phyloP scores from a whole-genome alignment of 2,113 vertebrate species.

The Arothron firmamentum region DNA sequence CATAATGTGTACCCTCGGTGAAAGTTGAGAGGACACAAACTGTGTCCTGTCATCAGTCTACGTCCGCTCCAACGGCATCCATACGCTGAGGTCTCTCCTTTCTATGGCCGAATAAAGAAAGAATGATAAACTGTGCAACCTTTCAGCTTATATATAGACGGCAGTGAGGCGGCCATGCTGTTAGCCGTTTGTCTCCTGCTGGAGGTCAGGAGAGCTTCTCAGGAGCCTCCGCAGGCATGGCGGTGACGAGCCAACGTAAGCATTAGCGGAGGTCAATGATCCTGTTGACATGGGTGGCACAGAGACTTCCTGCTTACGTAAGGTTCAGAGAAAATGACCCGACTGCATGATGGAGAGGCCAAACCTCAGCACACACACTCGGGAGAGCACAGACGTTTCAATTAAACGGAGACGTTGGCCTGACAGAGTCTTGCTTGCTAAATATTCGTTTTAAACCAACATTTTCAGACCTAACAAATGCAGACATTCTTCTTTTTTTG shows the following conservation, averaged over 20 bases:
- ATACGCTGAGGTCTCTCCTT: not conserved
- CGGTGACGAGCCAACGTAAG: constrained; percentile 25
- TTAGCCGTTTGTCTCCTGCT: constrained; percentile 16
- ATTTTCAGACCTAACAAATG: too few relatives aligned
- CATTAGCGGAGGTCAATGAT: constrained; percentile 30
- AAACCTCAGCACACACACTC: not conserved
- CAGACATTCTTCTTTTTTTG: too few relatives aligned
- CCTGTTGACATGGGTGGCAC: constrained; percentile 15
- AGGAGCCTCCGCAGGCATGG: constrained; percentile 7
- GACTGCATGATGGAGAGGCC: not conserved
- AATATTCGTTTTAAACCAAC: too few relatives aligned
- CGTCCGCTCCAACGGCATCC: constrained; percentile 8
- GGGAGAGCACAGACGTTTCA: not conserved
- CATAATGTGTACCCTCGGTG: constrained; percentile 1
- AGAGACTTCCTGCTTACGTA: constrained; percentile 26
- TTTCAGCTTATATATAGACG: not conserved
- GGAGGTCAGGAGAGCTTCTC: constrained; percentile 24
- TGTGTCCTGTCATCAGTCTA: constrained; percentile 13
- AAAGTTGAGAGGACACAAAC: constrained; percentile 35
- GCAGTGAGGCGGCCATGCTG: not conserved
- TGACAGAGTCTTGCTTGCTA: too few relatives aligned
- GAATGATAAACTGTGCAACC: too few relatives aligned
- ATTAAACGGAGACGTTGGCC: not conserved
- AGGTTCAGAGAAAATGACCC: constrained; percentile 16
- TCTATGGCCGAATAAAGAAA: too few relatives aligned